Base-by-base conservation (phyloP, 2,888 invertebrate genomes). In the Stenolophus ochropezus region DNA sequence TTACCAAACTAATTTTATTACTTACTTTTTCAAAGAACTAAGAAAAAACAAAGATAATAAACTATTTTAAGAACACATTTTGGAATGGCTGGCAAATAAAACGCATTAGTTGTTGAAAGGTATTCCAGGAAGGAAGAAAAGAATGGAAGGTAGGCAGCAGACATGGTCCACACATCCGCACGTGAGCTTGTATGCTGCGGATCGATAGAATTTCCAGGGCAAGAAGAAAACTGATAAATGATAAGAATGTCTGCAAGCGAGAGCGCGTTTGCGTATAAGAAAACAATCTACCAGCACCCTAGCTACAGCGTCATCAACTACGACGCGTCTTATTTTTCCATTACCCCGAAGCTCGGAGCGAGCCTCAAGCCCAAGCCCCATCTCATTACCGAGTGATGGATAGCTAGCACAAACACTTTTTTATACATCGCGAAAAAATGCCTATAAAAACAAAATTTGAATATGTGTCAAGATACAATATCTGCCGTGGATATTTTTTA, bases 221-320 rank as follows among this genome's bases (percentile, higher is more conserved):
- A 77, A 51, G 79, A 79, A 79, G 79, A 79, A 79, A 79, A 79
- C 79, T 79, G 79, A 79, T 79, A 79, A 79, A 79, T 79, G 79
- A 79, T 79, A 79, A 79, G 65, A 79, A 79, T 79, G 79, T 79
- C 79, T 79, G 79, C 79, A 69, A 51, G 79, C 79, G 79, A 79
- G 61, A 69, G 77, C 76, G 76, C 56, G 76, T 77, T 77, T 77
- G 79, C 79, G 79, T 79, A 79, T 79, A 79, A 79, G 79, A 79
- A 79, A 79, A 79, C 79, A 79, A 79, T 79, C 79, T 79, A 78
- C 75, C 56, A 56, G 56, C 76, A 42, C 33, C 76, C 76, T 76
- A 33, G 56, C 56, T 56, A 56, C 76, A 47, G 79, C 79, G 79
- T 78, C 77, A 78, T 78, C 77, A 78, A 78, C 77, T 78, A 78